Percentiles rank a stretch among this genome's conserved stretches.
phyloP scores from a whole-genome alignment of 2,888 invertebrate species.

The Erpobdella octoculata region DNA sequence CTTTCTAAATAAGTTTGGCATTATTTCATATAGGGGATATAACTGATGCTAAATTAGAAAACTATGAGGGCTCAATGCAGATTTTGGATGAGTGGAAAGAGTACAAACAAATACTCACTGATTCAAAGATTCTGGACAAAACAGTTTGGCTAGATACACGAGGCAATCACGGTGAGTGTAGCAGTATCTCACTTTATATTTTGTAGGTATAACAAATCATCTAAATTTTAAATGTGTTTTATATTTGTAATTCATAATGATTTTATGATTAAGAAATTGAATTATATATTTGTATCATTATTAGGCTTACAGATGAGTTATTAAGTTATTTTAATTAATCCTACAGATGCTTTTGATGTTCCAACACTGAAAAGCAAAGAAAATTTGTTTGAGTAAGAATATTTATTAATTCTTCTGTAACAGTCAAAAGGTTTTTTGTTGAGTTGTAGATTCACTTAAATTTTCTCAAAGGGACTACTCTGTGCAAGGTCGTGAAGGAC shows the following conservation, averaged over 20 bases:
- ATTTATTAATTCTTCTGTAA: neutral
- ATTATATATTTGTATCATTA: neutral
- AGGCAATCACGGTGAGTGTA: slow-evolving; percentile 71
- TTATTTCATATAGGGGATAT: slow-evolving; percentile 62
- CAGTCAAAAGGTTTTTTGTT: neutral
- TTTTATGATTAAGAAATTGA: neutral
- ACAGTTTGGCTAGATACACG: slow-evolving; percentile 79
- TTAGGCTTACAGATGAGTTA: neutral
- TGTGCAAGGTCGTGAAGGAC: slow-evolving; percentile 64
- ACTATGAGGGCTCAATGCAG: slow-evolving; percentile 73
- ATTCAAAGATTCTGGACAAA: slow-evolving; percentile 62
- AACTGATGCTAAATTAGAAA: slow-evolving; percentile 74
- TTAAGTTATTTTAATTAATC: neutral
- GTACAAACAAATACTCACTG: slow-evolving; percentile 65
- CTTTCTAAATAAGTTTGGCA: neutral
- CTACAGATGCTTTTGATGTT: slow-evolving; percentile 78
- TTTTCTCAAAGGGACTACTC: slow-evolving; percentile 60
- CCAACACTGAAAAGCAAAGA: slow-evolving; percentile 62
- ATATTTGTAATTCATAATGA: no score
- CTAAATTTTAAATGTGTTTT: no score
- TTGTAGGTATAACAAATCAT: no score
- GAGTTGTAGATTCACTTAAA: neutral
- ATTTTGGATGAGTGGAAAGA: slow-evolving; percentile 72
- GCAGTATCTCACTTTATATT: no score
- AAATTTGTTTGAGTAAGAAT: slow-evolving; percentile 61